Conservation (phyloP, 64 coral and sea anemone genomes). For the Actinia equina region DNA sequence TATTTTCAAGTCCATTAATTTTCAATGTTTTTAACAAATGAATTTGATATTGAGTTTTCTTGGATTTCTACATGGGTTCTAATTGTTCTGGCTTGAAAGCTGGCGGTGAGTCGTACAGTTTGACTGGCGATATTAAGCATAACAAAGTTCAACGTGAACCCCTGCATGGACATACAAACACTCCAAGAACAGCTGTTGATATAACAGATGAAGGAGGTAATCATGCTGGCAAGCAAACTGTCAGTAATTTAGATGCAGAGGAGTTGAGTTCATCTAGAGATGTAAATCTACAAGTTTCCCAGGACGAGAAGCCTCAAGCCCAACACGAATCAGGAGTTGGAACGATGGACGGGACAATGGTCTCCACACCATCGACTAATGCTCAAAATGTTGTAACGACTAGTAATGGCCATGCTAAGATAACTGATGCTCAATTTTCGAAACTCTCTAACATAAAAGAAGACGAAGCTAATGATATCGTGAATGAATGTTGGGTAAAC, state of each 20-base stretch:
- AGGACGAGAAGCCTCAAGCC: neutral
- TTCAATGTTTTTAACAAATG: neutral
- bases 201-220: neutral
- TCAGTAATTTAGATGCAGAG: neutral
- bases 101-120: constrained; percentile 15
- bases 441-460: constrained; percentile 32
- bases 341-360: neutral
- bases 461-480: constrained; percentile 43
- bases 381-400: neutral
- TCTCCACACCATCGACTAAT: neutral
- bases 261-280: neutral
- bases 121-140: neutral
- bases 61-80: constrained; percentile 1
- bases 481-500: constrained; percentile 63
- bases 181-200: neutral
- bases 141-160: neutral
- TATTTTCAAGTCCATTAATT: neutral
- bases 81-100: neutral
- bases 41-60: neutral
- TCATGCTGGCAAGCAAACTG: neutral
- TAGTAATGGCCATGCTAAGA: constrained; percentile 11
- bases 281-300: neutral
- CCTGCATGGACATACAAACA: neutral
- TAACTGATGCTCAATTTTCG: neutral
- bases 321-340: neutral